Base-by-base conservation (phyloP, 2,888 invertebrate genomes). In the Campopleginae sp. region DNA sequence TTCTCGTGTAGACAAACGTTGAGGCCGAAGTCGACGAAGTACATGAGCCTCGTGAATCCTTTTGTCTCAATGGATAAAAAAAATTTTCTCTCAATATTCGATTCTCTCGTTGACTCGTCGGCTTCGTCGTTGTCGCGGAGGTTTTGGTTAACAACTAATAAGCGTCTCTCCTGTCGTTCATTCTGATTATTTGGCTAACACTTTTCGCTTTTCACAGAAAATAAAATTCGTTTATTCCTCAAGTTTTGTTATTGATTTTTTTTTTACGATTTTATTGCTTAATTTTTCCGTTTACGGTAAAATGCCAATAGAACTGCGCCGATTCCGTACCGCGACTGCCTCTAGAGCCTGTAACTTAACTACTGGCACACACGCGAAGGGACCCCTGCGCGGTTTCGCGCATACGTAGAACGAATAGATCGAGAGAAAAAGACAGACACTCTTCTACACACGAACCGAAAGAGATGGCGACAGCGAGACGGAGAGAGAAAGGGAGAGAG, bases 351-450 rank as follows among this genome's bases (percentile, higher is more conserved):
- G 75, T 74, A 27, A 78, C 81, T 81, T 78, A 78, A 81, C 77
- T 84, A 84, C 84, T 84, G 81, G 61, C 74, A 81, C 72, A 80
- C 80, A 80, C 78, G 78, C 81, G 72, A 80, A 74, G 68, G 74
- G 70, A 78, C 42, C 72, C 51, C 76, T 65, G 71, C 78, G 63
- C 48, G 23, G 61, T 58, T 81, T 70, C 74, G 84, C 84, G 84
- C 84, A 84, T 78, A 84, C 81, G 84, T 80, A 80, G 27, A 51
- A 74, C 77, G 66, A 72, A 81, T 77, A 80, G 72, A 84, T 77
- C 17, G 86, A 65, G 74, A 58, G 72, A 74, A 70, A 77, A 74
- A 84, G 51, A 78, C 66, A 70, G 12, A 48, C 54, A 4, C 23
- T 4, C 0, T 23, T 51, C 48, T 4, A 51, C n/a, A 19, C 10